Conservation (phyloP, 1,140 invertebrate species). For the Melipona quadrifasciata region DNA sequence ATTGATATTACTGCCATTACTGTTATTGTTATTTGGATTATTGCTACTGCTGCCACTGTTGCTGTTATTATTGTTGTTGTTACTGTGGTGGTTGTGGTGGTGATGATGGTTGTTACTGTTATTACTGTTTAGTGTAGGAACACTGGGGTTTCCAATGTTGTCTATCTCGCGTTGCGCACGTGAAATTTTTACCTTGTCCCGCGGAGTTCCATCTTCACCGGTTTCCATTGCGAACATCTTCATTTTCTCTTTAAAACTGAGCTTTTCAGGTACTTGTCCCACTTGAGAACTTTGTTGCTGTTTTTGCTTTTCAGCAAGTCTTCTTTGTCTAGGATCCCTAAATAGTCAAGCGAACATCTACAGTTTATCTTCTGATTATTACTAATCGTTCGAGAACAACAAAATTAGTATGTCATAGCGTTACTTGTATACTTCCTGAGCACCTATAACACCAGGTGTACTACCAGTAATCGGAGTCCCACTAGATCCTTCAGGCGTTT, state of each 20-base stretch:
- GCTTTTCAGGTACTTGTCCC: conserved; percentile 91
- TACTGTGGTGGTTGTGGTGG: conserved; percentile 20
- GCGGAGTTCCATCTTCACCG: conserved; percentile 92
- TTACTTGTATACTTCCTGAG: conserved; percentile 95
- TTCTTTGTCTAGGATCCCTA: conserved; percentile 91
- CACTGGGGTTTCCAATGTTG: conserved; percentile 82
- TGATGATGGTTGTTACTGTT: conserved; percentile 51
- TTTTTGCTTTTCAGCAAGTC: conserved; percentile 90
- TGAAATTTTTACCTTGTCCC: conserved; percentile 97
- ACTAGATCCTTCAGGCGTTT: conserved; percentile 84
- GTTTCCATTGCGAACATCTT: conserved; percentile 98
- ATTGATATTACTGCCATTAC: conserved; percentile 63
- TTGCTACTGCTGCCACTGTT: conserved; percentile 22
- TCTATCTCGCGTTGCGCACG: conserved; percentile 95
- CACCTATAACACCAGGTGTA: conserved; percentile 96
- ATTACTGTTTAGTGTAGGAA: conserved; percentile 77
- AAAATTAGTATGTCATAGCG: background rate
- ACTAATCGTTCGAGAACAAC: background rate
- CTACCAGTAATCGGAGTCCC: conserved; percentile 83
- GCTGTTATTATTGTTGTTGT: background rate
- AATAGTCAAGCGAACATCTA: conserved; percentile 20
- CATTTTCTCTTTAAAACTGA: conserved; percentile 98
- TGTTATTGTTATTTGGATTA: conserved; percentile 12
- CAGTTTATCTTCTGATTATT: background rate
- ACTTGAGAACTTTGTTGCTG: conserved; percentile 84